Evolutionary conservation across 2,888 invertebrate genomes (phyloP).

Genomic region (Meganola albula): DNA sequence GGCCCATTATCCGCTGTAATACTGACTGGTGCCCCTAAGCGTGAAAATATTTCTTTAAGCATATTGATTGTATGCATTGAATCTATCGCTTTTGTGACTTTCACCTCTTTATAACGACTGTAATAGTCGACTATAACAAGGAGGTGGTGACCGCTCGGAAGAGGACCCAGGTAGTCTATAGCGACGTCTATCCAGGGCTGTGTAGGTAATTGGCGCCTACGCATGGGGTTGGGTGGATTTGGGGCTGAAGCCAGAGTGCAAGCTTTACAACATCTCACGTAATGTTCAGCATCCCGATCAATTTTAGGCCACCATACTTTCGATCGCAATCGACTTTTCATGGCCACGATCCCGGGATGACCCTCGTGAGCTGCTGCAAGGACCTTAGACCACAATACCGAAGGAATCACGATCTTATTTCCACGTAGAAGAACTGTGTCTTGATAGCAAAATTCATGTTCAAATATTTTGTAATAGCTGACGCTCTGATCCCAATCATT

Average conservation of each 20-base stretch:
- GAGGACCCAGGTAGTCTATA: slow-evolving; percentile 21
- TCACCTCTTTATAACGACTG: slow-evolving; percentile 21
- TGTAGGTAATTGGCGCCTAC: background rate
- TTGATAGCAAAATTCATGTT: slow-evolving; percentile 32
- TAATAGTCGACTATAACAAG: slow-evolving; percentile 23
- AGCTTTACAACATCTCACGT: background rate
- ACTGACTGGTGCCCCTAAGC: slow-evolving; percentile 17
- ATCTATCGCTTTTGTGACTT: slow-evolving; percentile 12
- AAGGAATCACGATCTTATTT: slow-evolving; percentile 22
- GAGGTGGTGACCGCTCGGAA: slow-evolving; percentile 18
- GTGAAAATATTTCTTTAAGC: slow-evolving; percentile 20
- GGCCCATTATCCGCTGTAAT: slow-evolving; percentile 26
- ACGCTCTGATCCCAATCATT: slow-evolving; percentile 18
- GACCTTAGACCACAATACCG: slow-evolving; percentile 9
- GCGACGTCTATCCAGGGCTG: slow-evolving; percentile 21
- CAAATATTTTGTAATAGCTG: slow-evolving; percentile 25
- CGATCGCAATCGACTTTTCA: slow-evolving; percentile 36
- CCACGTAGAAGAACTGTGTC: slow-evolving; percentile 23
- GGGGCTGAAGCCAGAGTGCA: background rate
- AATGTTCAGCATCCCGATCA: slow-evolving; percentile 25
- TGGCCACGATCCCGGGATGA: slow-evolving; percentile 39
- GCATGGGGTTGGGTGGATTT: slow-evolving; percentile 1
- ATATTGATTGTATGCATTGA: slow-evolving; percentile 12
- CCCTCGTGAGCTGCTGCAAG: slow-evolving; percentile 30
- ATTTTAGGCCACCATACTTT: slow-evolving; percentile 45